Evolutionary conservation across 2,113 vertebrate genomes (phyloP).

Genomic region (Acanthochromis polyacanthus): DNA sequence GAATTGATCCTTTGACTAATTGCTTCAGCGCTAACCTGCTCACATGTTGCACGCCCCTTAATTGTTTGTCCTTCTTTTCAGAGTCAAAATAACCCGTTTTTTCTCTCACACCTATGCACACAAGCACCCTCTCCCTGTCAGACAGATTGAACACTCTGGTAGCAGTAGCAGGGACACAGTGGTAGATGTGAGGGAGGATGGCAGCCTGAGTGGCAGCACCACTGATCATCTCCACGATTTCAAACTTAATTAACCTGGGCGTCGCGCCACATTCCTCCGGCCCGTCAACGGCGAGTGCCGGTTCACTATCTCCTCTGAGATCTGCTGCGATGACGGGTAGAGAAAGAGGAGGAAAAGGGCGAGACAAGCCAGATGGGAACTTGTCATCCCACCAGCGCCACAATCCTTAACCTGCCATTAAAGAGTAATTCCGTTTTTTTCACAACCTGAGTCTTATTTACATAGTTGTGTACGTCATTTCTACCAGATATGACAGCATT

Average conservation of each 20-base stretch:
- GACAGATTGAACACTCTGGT: slow-evolving; percentile 32
- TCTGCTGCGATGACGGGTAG: slow-evolving; percentile 43
- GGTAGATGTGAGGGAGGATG: slow-evolving; percentile 30
- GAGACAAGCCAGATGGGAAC: slow-evolving; percentile 46
- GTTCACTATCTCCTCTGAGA: slow-evolving; percentile 65
- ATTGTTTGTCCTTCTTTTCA: slow-evolving; percentile 8
- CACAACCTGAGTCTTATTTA: neutral
- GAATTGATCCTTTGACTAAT: neutral
- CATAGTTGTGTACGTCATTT: neutral
- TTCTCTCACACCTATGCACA: slow-evolving; percentile 25
- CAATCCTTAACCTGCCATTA: slow-evolving; percentile 14
- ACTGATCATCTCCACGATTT: slow-evolving; percentile 82
- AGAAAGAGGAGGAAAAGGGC: slow-evolving; percentile 10
- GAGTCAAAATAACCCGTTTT: slow-evolving; percentile 30
- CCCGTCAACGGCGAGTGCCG: slow-evolving; percentile 51
- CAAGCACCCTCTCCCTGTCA: slow-evolving; percentile 49
- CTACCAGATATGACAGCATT: neutral
- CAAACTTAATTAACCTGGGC: slow-evolving; percentile 83
- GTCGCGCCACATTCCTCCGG: slow-evolving; percentile 55
- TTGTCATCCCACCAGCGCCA: slow-evolving; percentile 35
- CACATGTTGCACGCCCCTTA: neutral
- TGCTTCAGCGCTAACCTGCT: neutral
- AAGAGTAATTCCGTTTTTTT: slow-evolving; percentile 16
- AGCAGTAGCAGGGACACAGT: slow-evolving; percentile 21
- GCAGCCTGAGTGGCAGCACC: slow-evolving; percentile 71